Evolutionary conservation across 2,888 invertebrate species (phyloP), one percentile per base, ranked within the genome.

Genomic region (Malthinus seriepunctatus): DNA sequence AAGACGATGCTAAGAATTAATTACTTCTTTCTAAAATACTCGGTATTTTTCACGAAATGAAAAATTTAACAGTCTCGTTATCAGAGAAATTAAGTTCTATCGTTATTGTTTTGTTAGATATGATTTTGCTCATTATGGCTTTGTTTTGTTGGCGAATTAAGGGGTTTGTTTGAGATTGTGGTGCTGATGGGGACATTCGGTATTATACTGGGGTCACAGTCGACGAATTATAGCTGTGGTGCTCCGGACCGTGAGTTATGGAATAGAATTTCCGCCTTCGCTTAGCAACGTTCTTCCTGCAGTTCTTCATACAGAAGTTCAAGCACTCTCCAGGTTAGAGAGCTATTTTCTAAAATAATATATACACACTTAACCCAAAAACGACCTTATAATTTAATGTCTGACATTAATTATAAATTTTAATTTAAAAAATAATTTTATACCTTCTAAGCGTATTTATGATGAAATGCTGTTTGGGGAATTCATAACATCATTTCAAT

Each of bases 241-340:
- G 63, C 57, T 62, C 61, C 65, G 64, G 66, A 61, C 63, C 58
- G 63, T 70, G 67, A 70, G 62, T 69, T 70, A 70, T 69, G 68
- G 63, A 62, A 65, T 62, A 68, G 66, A 70, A 70, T 69, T 69
- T 70, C 70, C 70, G 69, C 66, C 62, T 63, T 52, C 63, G 67
- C 64, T 66, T 54, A 47, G 62, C 52, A 55, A 56, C 62, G 57
- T 57, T 56, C 60, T 58, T 60, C 58, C 51, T 60, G 47, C 45
- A 49, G 42, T 51, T 56, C 44, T 37, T 49, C 33, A 50, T 54
- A 38, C 51, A 46, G 35, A 37, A 44, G 51, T 48, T 53, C 23
- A 48, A 54, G 57, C 34, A 50, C 50, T 47, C 52, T 58, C 52
- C 49, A 58, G 45, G 52, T 58, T 58, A 49, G 38, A 58, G 35